Conservation (phyloP, 2,113 vertebrate species). For the Crotalus horridus region DNA sequence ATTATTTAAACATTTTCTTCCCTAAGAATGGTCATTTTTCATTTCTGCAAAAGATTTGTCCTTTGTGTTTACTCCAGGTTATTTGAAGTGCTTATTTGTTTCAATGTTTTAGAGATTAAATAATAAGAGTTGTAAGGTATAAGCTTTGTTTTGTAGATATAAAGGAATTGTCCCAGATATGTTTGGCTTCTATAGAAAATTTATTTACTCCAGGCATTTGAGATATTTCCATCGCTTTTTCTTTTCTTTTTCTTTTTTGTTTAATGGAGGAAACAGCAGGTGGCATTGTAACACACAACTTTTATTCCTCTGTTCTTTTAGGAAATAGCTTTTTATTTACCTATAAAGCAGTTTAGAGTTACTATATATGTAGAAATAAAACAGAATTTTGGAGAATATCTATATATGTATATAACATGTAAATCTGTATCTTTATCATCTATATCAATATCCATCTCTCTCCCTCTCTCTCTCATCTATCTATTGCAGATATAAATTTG, state of each 20-base stretch:
- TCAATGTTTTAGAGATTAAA: neutral
- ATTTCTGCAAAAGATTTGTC: neutral
- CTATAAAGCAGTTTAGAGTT: neutral
- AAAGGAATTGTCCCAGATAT: neutral
- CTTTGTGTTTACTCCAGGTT: neutral
- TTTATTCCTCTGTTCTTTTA: neutral
- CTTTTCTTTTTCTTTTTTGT: neutral
- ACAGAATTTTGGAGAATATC: neutral
- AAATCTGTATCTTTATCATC: neutral
- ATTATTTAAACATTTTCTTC: neutral
- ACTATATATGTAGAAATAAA: neutral
- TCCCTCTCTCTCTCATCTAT: too few species aligned
- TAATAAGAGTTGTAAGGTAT: neutral
- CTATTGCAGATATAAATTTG: neutral
- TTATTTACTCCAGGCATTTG: neutral
- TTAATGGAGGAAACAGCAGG: slow-evolving; percentile 12
- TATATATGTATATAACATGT: neutral
- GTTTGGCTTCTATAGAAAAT: neutral
- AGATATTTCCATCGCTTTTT: neutral
- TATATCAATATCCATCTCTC: neutral
- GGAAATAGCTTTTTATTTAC: neutral
- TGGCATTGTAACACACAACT: neutral
- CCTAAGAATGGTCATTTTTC: neutral
- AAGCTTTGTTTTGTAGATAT: neutral
- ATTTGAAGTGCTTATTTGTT: neutral